A percentile compares a stretch with the other conserved stretches of the same genome.
phyloP scores from a whole-genome alignment of 2,797 vertebrate genomes.

The Malacoctenus gilli region DNA sequence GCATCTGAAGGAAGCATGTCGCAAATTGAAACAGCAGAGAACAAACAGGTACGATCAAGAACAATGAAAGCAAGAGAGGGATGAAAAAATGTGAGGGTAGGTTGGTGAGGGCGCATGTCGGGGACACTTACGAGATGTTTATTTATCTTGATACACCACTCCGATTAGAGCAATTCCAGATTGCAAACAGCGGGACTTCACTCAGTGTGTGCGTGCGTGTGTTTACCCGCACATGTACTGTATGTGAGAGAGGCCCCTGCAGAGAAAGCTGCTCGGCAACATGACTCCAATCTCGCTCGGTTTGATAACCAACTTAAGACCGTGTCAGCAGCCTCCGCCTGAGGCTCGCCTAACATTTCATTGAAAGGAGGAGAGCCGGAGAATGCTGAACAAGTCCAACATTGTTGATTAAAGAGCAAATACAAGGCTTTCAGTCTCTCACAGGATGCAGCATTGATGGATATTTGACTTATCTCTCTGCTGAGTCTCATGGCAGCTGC shows the following conservation, averaged over 20 bases:
- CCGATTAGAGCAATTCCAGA: constrained; percentile 39
- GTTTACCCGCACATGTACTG: constrained; percentile 1
- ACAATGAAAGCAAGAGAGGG: not conserved
- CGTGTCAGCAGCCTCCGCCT: constrained; percentile 25
- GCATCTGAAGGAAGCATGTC: too few relatives aligned
- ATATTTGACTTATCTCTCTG: too few relatives aligned
- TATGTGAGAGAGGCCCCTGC: constrained; percentile 31
- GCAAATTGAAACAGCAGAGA: too few relatives aligned
- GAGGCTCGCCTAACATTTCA: constrained; percentile 8
- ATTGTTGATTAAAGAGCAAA: not conserved
- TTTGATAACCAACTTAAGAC: constrained; percentile 33
- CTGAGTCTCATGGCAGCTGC: too few relatives aligned
- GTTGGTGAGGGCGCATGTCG: not conserved
- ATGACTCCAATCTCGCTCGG: constrained; percentile 20
- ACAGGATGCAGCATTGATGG: too few relatives aligned
- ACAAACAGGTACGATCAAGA: not conserved
- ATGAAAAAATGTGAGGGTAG: not conserved
- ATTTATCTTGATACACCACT: constrained; percentile 32
- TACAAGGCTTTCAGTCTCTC: not conserved
- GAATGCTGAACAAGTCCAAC: not conserved
- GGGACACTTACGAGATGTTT: constrained; percentile 4
- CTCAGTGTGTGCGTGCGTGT: constrained; percentile 8
- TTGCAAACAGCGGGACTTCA: constrained; percentile 32
- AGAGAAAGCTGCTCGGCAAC: constrained; percentile 46
- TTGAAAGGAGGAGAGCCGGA: too few relatives aligned